A percentile compares a stretch with the other conserved stretches of the same genome.
Evolutionary conservation across 2,888 invertebrate genomes (phyloP).

Genomic region (Timema podura): DNA sequence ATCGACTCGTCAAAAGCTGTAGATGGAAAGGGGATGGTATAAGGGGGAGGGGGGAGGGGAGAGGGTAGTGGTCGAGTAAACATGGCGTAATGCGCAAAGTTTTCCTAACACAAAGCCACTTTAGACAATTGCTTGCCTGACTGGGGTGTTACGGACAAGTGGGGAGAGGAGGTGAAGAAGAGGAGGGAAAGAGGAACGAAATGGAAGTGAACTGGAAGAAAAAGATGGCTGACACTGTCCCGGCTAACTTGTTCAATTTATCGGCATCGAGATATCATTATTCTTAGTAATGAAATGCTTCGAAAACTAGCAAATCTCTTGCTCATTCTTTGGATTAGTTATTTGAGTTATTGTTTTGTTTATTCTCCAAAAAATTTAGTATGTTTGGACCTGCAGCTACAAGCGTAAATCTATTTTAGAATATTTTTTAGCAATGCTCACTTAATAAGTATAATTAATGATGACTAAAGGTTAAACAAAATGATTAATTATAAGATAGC

Average conservation of each 20-base stretch:
- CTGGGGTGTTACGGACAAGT: conserved; percentile 9
- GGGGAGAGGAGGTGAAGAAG: neutral
- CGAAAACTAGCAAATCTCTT: too few relatives aligned
- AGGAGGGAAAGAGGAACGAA: neutral
- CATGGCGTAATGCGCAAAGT: conserved; percentile 17
- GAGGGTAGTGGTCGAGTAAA: conserved; percentile 15
- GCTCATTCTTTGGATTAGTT: too few relatives aligned
- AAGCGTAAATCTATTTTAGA: too few relatives aligned
- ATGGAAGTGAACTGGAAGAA: neutral
- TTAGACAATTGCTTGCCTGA: conserved; percentile 16
- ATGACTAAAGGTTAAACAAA: too few relatives aligned
- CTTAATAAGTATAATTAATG: too few relatives aligned
- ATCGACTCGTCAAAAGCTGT: conserved; percentile 14
- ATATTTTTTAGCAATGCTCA: too few relatives aligned
- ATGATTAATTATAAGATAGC: too few relatives aligned
- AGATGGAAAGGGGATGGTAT: neutral
- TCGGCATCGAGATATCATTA: neutral
- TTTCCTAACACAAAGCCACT: conserved; percentile 16
- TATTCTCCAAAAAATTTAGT: too few relatives aligned
- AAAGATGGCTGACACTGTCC: conserved; percentile 9
- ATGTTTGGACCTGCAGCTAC: too few relatives aligned
- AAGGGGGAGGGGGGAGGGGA: neutral
- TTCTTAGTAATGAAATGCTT: too few relatives aligned
- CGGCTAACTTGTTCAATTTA: neutral
- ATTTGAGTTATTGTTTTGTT: too few relatives aligned